phyloP scores from a whole-genome alignment of 2,888 invertebrate genomes.

The Druceiella hillmani region DNA sequence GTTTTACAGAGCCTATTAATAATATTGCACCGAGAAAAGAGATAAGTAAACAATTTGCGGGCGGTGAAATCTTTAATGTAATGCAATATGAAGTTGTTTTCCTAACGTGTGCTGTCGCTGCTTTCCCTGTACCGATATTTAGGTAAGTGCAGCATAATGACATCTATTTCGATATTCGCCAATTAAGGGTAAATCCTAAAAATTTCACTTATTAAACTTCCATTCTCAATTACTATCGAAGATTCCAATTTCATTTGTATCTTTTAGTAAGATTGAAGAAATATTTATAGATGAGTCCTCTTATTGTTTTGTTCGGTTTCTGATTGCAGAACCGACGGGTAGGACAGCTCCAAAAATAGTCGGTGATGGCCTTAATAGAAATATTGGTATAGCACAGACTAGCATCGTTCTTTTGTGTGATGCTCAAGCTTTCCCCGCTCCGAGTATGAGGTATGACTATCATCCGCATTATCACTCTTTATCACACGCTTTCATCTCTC shows the following conservation, averaged over 20 bases:
- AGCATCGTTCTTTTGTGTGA: slow-evolving; percentile 68
- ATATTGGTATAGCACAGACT: slow-evolving; percentile 39
- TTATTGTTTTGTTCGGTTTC: neutral
- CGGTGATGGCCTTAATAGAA: slow-evolving; percentile 56
- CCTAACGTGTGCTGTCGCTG: slow-evolving; percentile 63
- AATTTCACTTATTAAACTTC: no score
- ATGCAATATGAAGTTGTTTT: slow-evolving; percentile 47
- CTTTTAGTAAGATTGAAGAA: no score
- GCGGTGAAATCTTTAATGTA: slow-evolving; percentile 58
- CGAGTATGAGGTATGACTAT: slow-evolving; percentile 68
- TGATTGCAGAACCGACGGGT: slow-evolving; percentile 61
- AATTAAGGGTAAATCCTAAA: no score
- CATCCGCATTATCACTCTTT: slow-evolving; percentile 23
- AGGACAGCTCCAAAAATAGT: slow-evolving; percentile 64
- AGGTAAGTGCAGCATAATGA: slow-evolving; percentile 52
- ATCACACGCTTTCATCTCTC: slow-evolving; percentile 49
- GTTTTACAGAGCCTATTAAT: slow-evolving; percentile 50
- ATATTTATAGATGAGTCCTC: neutral
- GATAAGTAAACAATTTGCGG: slow-evolving; percentile 55
- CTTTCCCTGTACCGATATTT: slow-evolving; percentile 63
- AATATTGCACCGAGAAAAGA: slow-evolving; percentile 58
- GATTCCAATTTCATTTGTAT: neutral
- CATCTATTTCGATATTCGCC: neutral
- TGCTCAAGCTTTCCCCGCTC: slow-evolving; percentile 74
- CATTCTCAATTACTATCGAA: slow-evolving; percentile 5